Evolutionary conservation across 2,888 invertebrate genomes (phyloP).

Genomic region (Drosophila anomalipes): DNA sequence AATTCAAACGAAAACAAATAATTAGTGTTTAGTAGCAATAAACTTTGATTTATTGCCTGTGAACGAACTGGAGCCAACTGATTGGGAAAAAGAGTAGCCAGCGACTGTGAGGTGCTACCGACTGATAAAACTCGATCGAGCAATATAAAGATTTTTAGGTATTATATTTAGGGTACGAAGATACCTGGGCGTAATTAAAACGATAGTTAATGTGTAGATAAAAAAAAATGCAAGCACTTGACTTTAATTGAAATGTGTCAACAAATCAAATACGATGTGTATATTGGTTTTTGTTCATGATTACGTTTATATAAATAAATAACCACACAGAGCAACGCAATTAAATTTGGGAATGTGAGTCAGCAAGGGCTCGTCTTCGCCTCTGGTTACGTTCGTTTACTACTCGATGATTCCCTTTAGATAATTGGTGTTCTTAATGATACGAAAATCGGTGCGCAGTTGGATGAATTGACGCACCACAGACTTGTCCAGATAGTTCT

Average conservation of each 20-base stretch:
- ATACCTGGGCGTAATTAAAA: constrained; percentile 24
- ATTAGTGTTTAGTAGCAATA: constrained; percentile 54
- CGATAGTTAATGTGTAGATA: constrained; percentile 30
- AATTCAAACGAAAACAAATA: constrained; percentile 55
- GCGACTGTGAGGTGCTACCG: constrained; percentile 2
- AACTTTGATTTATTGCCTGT: constrained; percentile 68
- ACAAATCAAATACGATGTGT: constrained; percentile 34
- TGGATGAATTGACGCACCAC: constrained; percentile 97
- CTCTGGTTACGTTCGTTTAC: constrained; percentile 5
- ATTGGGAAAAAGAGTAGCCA: constrained; percentile 31
- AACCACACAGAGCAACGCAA: constrained; percentile 31
- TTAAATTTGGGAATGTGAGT: constrained; percentile 63
- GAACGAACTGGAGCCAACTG: constrained; percentile 31
- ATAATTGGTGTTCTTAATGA: constrained; percentile 89
- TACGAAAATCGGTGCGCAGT: constrained; percentile 96
- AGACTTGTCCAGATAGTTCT: constrained; percentile 96
- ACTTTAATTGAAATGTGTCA: constrained; percentile 63
- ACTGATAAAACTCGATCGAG: constrained; percentile 51
- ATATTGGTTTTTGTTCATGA: constrained; percentile 51
- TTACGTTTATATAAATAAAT: constrained; percentile 48
- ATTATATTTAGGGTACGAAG: constrained; percentile 26
- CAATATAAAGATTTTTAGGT: constrained; percentile 5
- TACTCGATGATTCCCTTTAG: constrained; percentile 87
- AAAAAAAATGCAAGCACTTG: constrained; percentile 48
- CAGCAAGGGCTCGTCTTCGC: constrained; percentile 28